phyloP scores from a whole-genome alignment of 2,113 vertebrate species.

The Myiozetetes cayanensis region DNA sequence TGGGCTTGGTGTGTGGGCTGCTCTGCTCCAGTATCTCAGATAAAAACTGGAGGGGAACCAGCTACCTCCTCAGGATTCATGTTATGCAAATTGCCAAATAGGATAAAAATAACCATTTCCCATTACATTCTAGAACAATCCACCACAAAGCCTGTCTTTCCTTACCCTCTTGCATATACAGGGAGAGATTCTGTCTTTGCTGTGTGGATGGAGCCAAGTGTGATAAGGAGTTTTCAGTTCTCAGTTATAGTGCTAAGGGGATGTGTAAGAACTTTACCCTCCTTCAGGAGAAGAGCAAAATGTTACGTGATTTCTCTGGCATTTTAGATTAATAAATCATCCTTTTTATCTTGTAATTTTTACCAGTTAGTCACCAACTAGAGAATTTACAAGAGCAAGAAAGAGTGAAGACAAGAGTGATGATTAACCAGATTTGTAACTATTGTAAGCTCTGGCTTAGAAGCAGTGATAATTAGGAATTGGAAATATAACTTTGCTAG shows the following conservation, averaged over 20 bases:
- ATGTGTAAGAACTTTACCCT: not conserved
- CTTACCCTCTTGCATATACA: not conserved
- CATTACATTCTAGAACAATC: not conserved
- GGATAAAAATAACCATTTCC: not conserved
- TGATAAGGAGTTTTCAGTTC: not conserved
- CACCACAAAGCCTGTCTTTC: not conserved
- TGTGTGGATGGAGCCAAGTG: not conserved
- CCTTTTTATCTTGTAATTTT: slow-evolving; percentile 45
- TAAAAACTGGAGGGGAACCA: not conserved
- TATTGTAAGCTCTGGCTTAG: not conserved
- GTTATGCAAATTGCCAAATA: not conserved
- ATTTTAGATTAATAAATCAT: slow-evolving; percentile 53
- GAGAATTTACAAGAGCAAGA: slow-evolving; percentile 18
- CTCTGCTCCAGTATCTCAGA: not conserved
- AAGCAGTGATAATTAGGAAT: not conserved
- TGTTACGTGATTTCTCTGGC: not conserved
- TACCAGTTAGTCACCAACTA: slow-evolving; percentile 17
- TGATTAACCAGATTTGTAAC: slow-evolving; percentile 42
- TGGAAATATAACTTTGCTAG: not conserved
- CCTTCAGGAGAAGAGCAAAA: not conserved
- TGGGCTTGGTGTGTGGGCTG: slow-evolving; percentile 27
- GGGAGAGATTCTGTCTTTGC: not conserved
- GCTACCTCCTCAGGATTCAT: not conserved
- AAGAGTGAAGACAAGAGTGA: slow-evolving; percentile 21
- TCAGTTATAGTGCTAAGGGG: not conserved